Evolutionary conservation across 2,797 vertebrate species (phyloP).

Genomic region (Acrossocheilus wenchowensis): DNA sequence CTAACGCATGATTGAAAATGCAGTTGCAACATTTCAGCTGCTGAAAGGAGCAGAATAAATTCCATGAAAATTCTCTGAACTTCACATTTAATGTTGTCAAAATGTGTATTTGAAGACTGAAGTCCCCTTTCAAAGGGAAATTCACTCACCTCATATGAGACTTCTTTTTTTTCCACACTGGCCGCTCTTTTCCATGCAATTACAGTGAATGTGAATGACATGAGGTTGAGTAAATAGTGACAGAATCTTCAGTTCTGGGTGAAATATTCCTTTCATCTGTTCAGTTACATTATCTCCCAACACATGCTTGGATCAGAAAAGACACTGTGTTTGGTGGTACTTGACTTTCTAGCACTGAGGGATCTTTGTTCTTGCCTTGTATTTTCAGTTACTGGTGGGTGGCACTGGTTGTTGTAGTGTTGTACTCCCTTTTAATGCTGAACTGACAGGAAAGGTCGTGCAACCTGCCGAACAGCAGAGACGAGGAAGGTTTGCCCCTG

Average conservation of each 20-base stretch:
- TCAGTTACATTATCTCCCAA: constrained; percentile 28
- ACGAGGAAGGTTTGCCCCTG: constrained; percentile 51
- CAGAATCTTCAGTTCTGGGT: constrained; percentile 11
- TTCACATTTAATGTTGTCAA: constrained; percentile 17
- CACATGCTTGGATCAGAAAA: constrained; percentile 21
- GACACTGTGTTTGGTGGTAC: constrained; percentile 18
- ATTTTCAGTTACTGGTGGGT: constrained; percentile 41
- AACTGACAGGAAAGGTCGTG: constrained; percentile 65
- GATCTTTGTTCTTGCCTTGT: constrained; percentile 41
- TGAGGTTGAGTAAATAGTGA: constrained; percentile 1
- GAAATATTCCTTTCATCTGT: constrained; percentile 30
- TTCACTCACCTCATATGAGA: not conserved
- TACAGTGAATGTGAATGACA: constrained; percentile 13
- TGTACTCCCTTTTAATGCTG: constrained; percentile 41
- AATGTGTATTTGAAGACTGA: constrained; percentile 18
- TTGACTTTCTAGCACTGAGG: constrained; percentile 36
- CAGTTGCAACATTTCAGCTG: constrained; percentile 8
- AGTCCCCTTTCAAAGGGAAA: constrained; percentile 13
- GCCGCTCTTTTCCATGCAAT: constrained; percentile 17
- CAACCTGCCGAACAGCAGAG: constrained; percentile 52
- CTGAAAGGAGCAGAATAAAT: constrained; percentile 15
- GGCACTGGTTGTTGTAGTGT: constrained; percentile 36
- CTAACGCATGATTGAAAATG: constrained; percentile 3
- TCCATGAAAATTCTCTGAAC: constrained; percentile 3
- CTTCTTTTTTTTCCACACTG: constrained; percentile 5